Evolutionary conservation across 2,797 vertebrate species (phyloP), one percentile per base, ranked within the genome.

Genomic region (Scleropages formosus): DNA sequence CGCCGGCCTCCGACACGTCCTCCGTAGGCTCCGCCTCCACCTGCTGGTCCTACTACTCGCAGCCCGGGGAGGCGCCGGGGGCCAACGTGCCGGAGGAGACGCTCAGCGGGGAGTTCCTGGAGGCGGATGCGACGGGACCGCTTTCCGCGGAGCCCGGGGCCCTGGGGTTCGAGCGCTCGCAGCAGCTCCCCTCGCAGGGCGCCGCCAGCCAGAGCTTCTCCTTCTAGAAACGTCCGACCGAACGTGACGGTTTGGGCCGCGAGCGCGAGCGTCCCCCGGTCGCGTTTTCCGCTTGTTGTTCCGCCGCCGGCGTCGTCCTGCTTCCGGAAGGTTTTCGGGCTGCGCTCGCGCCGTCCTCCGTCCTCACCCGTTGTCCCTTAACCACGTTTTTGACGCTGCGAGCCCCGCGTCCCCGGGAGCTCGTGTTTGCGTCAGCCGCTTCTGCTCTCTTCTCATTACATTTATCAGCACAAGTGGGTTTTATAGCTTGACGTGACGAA

Each of bases 41-140:
- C 0, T 65, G 77, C 2, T 87, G 83, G 84, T 80, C 83, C 1
- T 82, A 77, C 80, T 69, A 72, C 13, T 62, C 75, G 49, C 62
- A 80, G 51, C 39, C 73, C 61, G 75, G 18, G 58, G 81, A 72
- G 31, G 70, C 27, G 49, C 64, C 58, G 22, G 72, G 39, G 11
- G 69, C 78, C 24, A 94, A 93, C 63, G 73, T 86, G 71, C 93
- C 93, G 0, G 92, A 94, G 82, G 94, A 94, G 85, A 91, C 78
- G 8, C 82, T 87, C 46, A 79, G 82, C 81, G 83, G 87, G 0
- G 88, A 90, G 53, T 73, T 82, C 3, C 82, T 77, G 70, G 81
- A 75, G 74, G 8, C 69, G n/a, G 81, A 86, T 6, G 24, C 75
- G 15, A 83, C 81, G 31, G 76, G 72, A 70, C 72, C 84, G 71